These are phyloP conservation scores for Aegithalos caudatus DNA, from an alignment of 2,113 vertebrate genomes.

Conservation along the genomic window DNA sequence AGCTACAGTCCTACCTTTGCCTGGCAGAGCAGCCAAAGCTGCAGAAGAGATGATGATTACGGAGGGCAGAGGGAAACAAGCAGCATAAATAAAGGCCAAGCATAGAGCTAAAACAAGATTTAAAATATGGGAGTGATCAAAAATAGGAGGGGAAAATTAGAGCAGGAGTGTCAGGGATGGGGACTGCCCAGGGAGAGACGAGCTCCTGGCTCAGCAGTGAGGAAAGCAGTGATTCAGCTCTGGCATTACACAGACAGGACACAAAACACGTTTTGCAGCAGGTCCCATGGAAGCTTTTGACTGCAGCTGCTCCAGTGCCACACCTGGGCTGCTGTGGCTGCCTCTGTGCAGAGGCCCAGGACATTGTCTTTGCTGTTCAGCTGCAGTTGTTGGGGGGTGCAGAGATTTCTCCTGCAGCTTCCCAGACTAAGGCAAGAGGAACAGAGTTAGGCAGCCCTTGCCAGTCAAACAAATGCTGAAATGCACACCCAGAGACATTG, in stretches of 20 bases:
- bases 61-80: not conserved
- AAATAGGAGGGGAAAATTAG: not conserved
- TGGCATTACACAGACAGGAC: no score
- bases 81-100: not conserved
- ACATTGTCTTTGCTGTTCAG: not conserved
- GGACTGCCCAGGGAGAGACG: not conserved
- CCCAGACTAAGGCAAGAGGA: not conserved
- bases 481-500: not conserved
- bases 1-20: not conserved
- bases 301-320: not conserved
- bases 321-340: not conserved
- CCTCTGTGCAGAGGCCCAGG: not conserved
- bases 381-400: not conserved
- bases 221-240: not conserved
- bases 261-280: fast-evolving
- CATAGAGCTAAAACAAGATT: not conserved
- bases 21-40: not conserved
- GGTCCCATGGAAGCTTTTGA: no score
- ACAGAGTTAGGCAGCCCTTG: not conserved
- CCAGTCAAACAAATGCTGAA: not conserved
- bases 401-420: fast-evolving
- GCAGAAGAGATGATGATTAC: not conserved
- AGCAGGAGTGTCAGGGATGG: not conserved
- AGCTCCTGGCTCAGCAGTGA: not conserved
- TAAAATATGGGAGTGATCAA: not conserved